phyloP scores from a whole-genome alignment of 2,113 vertebrate species.

The Carettochelys insculpta region DNA sequence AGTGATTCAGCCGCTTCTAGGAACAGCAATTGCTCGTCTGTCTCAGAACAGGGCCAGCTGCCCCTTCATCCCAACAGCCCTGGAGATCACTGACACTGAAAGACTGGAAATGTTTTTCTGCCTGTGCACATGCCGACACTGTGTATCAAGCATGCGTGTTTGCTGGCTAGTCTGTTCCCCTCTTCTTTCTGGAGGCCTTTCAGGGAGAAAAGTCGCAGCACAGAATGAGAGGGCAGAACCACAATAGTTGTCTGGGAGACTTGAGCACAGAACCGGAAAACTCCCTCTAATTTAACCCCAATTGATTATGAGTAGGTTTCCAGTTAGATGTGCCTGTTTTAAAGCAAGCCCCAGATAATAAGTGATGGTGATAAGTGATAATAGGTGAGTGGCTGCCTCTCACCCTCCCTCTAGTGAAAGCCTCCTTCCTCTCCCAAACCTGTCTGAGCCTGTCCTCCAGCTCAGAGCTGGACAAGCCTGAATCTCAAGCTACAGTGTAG shows the following conservation, averaged over 20 bases:
- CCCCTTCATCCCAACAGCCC: background rate
- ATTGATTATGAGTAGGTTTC: background rate
- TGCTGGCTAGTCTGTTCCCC: background rate
- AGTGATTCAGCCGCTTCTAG: background rate
- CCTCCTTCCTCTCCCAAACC: background rate
- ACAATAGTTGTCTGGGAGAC: background rate
- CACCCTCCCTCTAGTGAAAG: too few species aligned
- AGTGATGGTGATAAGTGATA: too few species aligned
- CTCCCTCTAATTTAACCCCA: background rate
- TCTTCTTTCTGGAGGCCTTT: background rate
- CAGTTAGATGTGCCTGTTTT: background rate
- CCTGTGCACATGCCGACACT: background rate
- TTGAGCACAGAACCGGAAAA: background rate
- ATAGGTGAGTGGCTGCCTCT: background rate
- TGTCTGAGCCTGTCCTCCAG: background rate
- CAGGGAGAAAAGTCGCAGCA: background rate
- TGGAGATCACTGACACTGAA: background rate
- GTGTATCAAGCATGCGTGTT: background rate
- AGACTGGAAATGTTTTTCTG: background rate
- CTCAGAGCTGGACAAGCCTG: background rate
- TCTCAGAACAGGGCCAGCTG: background rate
- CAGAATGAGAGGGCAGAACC: background rate
- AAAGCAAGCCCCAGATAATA: background rate
- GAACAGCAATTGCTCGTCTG: background rate
- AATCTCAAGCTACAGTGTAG: background rate